phyloP scores from a whole-genome alignment of 2,113 vertebrate genomes.

The Capricornis sumatraensis region DNA sequence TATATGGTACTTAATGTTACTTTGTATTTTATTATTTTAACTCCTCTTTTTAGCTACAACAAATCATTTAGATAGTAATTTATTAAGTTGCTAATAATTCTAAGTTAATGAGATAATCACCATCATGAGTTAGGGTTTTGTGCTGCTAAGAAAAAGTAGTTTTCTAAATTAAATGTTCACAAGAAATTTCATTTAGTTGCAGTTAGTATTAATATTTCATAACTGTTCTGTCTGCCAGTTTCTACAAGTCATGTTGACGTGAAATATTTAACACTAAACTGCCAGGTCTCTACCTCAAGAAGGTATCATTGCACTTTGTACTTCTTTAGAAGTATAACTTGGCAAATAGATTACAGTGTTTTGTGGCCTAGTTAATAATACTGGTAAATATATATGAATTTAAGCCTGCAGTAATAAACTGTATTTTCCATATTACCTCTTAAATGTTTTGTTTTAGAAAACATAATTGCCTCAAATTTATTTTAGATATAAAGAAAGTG shows the following conservation, averaged over 20 bases:
- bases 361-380: not conserved
- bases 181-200: conserved; percentile 41
- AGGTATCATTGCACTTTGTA: not conserved
- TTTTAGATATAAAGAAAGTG: not conserved
- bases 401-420: not conserved
- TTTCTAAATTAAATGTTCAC: conserved; percentile 15
- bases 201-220: conserved; percentile 9
- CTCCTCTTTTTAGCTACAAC: not conserved
- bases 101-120: not conserved
- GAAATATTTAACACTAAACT: not conserved
- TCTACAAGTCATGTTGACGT: not conserved
- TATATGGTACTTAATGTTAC: not conserved
- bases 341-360: not conserved
- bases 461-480: not conserved
- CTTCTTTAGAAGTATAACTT: not conserved
- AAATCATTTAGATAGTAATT: conserved; percentile 20
- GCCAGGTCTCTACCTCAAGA: not conserved
- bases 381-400: not conserved
- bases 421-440: not conserved
- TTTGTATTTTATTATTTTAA: not conserved
- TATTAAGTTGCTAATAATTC: not conserved
- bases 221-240: not conserved
- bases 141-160: conserved; percentile 21
- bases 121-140: not conserved
- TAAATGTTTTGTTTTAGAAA: conserved; percentile 2